Conservation (phyloP, 2,797 vertebrate genomes). For the Notolabrus celidotus region DNA sequence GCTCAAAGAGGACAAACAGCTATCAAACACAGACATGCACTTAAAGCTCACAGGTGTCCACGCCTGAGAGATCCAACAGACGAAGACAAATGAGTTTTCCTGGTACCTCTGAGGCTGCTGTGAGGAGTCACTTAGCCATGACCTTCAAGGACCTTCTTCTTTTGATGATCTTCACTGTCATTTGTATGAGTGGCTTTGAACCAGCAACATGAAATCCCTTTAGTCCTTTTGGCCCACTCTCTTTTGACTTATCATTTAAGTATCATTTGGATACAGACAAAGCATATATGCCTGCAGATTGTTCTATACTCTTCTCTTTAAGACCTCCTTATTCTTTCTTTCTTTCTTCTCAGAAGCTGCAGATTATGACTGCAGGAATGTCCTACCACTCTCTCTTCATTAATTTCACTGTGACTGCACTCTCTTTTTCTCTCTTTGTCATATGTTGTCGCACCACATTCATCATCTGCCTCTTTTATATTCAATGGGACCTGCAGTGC, state of each 20-base stretch:
- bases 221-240: constrained; percentile 1
- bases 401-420: constrained; percentile 39
- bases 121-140: constrained; percentile 56
- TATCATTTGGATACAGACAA: too few relatives aligned
- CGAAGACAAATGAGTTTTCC: constrained; percentile 53
- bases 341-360: constrained; percentile 27
- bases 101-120: constrained; percentile 27
- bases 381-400: constrained; percentile 28
- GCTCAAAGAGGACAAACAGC: constrained; percentile 24
- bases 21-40: constrained; percentile 8
- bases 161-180: constrained; percentile 63
- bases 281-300: background rate
- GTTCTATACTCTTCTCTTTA: background rate
- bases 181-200: constrained; percentile 19
- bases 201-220: constrained; percentile 7
- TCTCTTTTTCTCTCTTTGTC: constrained; percentile 47
- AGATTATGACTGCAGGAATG: constrained; percentile 36
- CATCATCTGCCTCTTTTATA: constrained; percentile 48
- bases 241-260: too few relatives aligned
- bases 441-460: constrained; percentile 61
- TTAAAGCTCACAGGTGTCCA: constrained; percentile 56
- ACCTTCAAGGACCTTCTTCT: constrained; percentile 30
- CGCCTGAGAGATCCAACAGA: constrained; percentile 48
- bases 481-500: constrained; percentile 46
- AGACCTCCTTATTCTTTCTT: background rate